Percentiles rank a stretch among this genome's conserved stretches.
These are phyloP conservation scores for Latrodectus geometricus DNA, from an alignment of 1,140 invertebrate species.

Conservation along the genomic window DNA sequence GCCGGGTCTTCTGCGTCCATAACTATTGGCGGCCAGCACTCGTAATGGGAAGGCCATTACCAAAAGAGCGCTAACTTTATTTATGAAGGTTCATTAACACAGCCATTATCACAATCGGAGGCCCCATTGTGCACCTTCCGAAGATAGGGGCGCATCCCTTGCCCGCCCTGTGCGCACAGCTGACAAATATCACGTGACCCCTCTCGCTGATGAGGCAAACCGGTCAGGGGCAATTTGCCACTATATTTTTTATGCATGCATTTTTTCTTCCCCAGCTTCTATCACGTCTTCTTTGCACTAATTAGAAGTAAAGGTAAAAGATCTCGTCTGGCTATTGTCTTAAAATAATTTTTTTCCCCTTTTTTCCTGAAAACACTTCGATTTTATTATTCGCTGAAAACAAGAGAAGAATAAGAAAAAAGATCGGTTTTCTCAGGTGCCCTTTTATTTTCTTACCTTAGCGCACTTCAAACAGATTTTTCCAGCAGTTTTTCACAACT, in stretches of 20 bases:
- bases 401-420: slow-evolving; percentile 14
- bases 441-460: slow-evolving; percentile 49
- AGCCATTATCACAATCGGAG: slow-evolving; percentile 62
- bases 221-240: slow-evolving; percentile 47
- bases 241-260: slow-evolving; percentile 13
- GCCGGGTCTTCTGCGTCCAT: slow-evolving; percentile 28
- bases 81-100: slow-evolving; percentile 62
- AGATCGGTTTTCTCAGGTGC: slow-evolving; percentile 35
- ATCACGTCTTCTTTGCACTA: slow-evolving; percentile 19
- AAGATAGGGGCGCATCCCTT: background rate
- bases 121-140: slow-evolving; percentile 41
- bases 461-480: slow-evolving; percentile 25
- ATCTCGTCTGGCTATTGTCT: slow-evolving; percentile 42
- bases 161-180: slow-evolving; percentile 17
- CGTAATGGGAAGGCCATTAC: slow-evolving; percentile 61
- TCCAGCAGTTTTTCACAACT: slow-evolving; percentile 27
- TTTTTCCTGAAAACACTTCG: background rate
- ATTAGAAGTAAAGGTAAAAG: slow-evolving; percentile 55
- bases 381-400: background rate
- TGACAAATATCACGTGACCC: slow-evolving; percentile 61
- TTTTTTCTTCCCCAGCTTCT: background rate
- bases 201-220: slow-evolving; percentile 47
- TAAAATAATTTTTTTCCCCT: slow-evolving; percentile 14
- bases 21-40: slow-evolving; percentile 45
- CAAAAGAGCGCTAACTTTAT: slow-evolving; percentile 57